A percentile compares a stretch with the other conserved stretches of the same genome.
Conservation (phyloP, 2,113 vertebrate genomes). For the Epinephelus cyanopodus region DNA sequence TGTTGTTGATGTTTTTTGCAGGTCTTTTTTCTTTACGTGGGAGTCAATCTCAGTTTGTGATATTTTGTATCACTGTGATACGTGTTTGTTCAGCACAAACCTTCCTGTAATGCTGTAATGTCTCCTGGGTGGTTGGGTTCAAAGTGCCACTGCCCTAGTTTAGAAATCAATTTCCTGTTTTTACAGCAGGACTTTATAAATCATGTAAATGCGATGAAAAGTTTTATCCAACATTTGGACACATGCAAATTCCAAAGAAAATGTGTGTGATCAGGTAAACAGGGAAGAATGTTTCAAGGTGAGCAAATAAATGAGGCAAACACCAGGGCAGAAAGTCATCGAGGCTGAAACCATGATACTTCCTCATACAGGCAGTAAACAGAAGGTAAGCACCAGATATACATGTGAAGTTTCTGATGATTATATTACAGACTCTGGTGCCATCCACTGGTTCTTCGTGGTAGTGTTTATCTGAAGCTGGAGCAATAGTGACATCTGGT, state of each 20-base stretch:
- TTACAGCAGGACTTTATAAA: background rate
- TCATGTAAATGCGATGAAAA: no score
- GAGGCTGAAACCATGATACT: background rate
- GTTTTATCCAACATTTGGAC: no score
- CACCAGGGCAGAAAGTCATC: background rate
- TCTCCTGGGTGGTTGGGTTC: background rate
- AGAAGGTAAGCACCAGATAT: accelerated
- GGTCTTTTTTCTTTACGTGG: background rate
- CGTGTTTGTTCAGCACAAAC: background rate
- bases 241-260: conserved; percentile 14
- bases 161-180: conserved; percentile 45
- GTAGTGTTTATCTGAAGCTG: background rate
- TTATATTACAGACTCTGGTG: background rate
- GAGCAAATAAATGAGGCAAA: background rate
- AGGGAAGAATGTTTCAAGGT: background rate
- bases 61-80: background rate
- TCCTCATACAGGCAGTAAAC: background rate
- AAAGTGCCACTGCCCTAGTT: background rate
- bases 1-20: background rate
- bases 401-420: accelerated
- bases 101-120: conserved; percentile 14
- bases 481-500: conserved; percentile 12
- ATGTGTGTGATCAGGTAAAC: background rate
- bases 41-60: background rate
- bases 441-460: conserved; percentile 29